Evolutionary conservation across 2,888 invertebrate genomes (phyloP).

Genomic region (Drosophila subquinaria): DNA sequence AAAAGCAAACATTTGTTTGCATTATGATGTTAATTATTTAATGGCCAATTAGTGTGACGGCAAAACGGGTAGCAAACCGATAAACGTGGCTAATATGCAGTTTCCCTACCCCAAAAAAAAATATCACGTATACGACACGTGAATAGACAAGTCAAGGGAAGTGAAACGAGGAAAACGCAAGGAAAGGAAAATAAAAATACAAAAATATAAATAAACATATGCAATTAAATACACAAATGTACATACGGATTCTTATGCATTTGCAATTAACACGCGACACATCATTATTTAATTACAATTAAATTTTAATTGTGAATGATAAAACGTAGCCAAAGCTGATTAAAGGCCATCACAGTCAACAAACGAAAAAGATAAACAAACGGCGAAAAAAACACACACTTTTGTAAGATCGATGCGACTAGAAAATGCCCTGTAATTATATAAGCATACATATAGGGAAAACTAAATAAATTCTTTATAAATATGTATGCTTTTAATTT

Average conservation of each 20-base stretch:
- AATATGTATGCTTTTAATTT: not conserved
- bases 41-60: conserved; percentile 59
- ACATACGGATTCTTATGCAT: not conserved
- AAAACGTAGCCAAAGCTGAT: conserved; percentile 34
- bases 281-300: conserved; percentile 59
- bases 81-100: not conserved
- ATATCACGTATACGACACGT: conserved; percentile 53
- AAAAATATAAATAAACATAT: conserved; percentile 13
- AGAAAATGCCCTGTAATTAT: not conserved
- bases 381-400: not conserved
- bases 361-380: not conserved
- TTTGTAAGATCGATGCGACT: not conserved
- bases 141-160: not conserved
- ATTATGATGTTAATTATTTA: conserved; percentile 60
- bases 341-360: conserved; percentile 13
- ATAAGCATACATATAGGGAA: no score
- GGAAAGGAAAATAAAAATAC: not conserved
- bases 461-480: not conserved
- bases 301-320: conserved; percentile 55
- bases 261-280: conserved; percentile 37
- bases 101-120: not conserved
- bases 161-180: not conserved
- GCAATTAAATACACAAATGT: conserved; percentile 10
- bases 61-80: not conserved
- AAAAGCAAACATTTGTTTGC: conserved; percentile 32